Percentiles rank a stretch among this genome's conserved stretches.
Conservation (phyloP, 2,113 vertebrate species). For the Phyllopteryx taeniolatus region DNA sequence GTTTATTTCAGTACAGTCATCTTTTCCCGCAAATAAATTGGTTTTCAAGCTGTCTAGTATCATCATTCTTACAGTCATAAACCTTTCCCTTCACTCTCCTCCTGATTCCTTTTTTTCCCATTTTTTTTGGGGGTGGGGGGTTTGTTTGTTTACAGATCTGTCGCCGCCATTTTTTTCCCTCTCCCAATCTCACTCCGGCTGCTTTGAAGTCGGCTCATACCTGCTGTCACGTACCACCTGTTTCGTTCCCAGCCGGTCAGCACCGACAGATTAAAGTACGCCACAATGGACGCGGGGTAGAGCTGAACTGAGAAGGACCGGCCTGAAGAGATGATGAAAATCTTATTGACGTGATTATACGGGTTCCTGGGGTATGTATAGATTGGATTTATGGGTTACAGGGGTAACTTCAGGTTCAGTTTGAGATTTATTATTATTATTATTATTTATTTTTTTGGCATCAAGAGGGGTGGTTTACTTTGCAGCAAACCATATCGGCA, state of each 20-base stretch:
- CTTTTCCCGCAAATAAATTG: constrained; percentile 48
- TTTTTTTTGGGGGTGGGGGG: neutral
- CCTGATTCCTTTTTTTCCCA: constrained; percentile 7
- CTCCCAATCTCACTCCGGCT: constrained; percentile 23
- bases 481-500: neutral
- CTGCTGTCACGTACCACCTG: constrained; percentile 71
- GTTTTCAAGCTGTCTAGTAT: constrained; percentile 55
- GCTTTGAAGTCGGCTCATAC: constrained; percentile 66
- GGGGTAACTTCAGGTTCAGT: neutral
- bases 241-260: constrained; percentile 53
- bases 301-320: constrained; percentile 11
- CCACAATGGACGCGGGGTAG: constrained; percentile 11
- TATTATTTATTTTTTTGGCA: neutral
- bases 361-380: neutral
- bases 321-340: constrained; percentile 7
- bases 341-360: constrained; percentile 6
- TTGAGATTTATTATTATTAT: neutral
- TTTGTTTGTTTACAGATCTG: constrained; percentile 32
- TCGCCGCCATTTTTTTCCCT: constrained; percentile 9
- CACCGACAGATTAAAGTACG: constrained; percentile 34
- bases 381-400: constrained; percentile 2
- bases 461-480: neutral
- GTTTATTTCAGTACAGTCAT: constrained; percentile 8
- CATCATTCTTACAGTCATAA: neutral
- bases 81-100: constrained; percentile 8